Base-by-base conservation (phyloP, 2,113 vertebrate species). In the Fukomys damarensis region DNA sequence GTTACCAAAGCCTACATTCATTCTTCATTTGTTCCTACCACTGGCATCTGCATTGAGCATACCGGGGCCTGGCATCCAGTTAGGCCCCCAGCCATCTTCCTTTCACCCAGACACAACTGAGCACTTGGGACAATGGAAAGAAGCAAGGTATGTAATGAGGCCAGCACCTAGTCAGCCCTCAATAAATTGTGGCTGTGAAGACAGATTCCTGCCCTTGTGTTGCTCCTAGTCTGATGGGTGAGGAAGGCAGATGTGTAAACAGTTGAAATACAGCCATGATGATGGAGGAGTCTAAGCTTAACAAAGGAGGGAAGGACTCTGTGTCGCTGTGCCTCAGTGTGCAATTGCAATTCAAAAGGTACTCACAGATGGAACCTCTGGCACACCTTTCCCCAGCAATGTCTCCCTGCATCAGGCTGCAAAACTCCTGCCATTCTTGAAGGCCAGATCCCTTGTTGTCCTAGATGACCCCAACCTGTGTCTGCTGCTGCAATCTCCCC, bases 1-100 rank as follows among this genome's bases (percentile, higher is more conserved):
- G 90, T 96, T 85, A 94, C 76, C 83, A 68, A 90, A 96, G 54
- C 58, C 95, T 92, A 76, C 2, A 19, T 19, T 95, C 26, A 87
- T 54, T 86, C 46, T 70, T 97, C 90, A 38, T 92, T 52, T 54
- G 66, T 92, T 97, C 56, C 90, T 87, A 35, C 52, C 68, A n/a
- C 68, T 76, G 35, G 41, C 61, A 54, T 76, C 83, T 81, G 46
- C 41, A 61, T 3, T 70, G 82, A 90, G 16, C 0, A 0, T 30
- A 43, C 35, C 9, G 54, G 56, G 28, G 35, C 52, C 17, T 58
- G 58, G 61, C 4, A 65, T 63, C 79, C 68, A 82, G 49, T 92
- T 68, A 74, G 83, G 38, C 41, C 14, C 24, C 24, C 2, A 59
- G 89, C 86, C 26, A 54, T 46, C 66, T 14, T n/a, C n/a, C 52